Evolutionary conservation across 2,888 invertebrate species (phyloP).

Genomic region (Pasiphila rectangulata): DNA sequence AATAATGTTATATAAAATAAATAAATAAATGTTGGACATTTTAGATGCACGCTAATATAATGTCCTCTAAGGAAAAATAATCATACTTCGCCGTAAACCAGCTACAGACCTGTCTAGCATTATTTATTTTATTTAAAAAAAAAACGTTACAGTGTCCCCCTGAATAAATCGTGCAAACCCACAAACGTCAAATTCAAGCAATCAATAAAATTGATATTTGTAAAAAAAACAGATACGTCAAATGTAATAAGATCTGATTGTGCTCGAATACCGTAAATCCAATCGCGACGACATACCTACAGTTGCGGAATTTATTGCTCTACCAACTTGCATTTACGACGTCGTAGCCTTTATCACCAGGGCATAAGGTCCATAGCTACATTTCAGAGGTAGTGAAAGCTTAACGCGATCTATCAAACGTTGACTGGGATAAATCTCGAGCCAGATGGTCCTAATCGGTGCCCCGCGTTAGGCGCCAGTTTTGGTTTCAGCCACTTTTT

Average conservation of each 20-base stretch:
- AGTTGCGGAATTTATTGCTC: slow-evolving; percentile 23
- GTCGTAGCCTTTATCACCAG: slow-evolving; percentile 15
- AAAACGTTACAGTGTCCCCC: not conserved
- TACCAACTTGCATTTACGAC: slow-evolving; percentile 13
- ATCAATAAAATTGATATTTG: slow-evolving; percentile 14
- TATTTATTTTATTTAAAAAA: too few relatives aligned
- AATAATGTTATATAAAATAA: too few relatives aligned
- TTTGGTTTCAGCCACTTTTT: slow-evolving; percentile 25
- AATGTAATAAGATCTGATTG: slow-evolving; percentile 30
- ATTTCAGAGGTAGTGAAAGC: slow-evolving; percentile 15
- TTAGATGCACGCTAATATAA: too few relatives aligned
- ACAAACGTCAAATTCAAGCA: not conserved
- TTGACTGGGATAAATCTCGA: slow-evolving; percentile 45
- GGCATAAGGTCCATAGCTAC: slow-evolving; percentile 23
- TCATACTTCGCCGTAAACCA: too few relatives aligned
- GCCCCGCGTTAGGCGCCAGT: slow-evolving; percentile 41
- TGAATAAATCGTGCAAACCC: not conserved
- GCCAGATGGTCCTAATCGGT: slow-evolving; percentile 45
- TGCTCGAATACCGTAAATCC: slow-evolving; percentile 30
- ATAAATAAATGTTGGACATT: too few relatives aligned
- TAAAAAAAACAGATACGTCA: slow-evolving; percentile 25
- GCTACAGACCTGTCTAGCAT: too few relatives aligned
- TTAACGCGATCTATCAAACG: slow-evolving; percentile 44
- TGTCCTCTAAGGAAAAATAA: too few relatives aligned
- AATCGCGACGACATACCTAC: slow-evolving; percentile 24